A percentile compares a stretch with the other conserved stretches of the same genome.
Conservation (phyloP, 1,140 invertebrate genomes). For the Lycorma delicatula region DNA sequence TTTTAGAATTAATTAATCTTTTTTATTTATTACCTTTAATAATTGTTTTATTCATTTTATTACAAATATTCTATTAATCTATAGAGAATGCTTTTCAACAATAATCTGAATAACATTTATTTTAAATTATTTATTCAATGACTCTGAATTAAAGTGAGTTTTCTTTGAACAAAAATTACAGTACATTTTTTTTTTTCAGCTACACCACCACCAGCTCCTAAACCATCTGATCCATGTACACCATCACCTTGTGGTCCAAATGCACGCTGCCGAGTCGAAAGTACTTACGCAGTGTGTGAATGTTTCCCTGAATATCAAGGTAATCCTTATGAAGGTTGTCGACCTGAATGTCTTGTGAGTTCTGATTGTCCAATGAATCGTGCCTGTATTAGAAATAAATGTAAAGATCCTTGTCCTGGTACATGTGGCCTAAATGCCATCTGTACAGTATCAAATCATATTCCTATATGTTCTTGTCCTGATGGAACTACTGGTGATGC, state of each 20-base stretch:
- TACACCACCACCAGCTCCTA: constrained; percentile 35
- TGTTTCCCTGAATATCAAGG: constrained; percentile 66
- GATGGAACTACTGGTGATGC: constrained; percentile 50
- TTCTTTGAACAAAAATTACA: too few relatives aligned
- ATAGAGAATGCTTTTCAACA: too few relatives aligned
- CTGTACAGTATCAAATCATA: constrained; percentile 59
- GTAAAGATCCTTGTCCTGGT: constrained; percentile 70
- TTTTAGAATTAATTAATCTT: too few relatives aligned
- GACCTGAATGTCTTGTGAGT: constrained; percentile 69
- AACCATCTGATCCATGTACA: constrained; percentile 45
- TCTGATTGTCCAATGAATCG: constrained; percentile 67
- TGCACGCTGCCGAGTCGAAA: constrained; percentile 49
- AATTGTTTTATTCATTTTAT: too few relatives aligned
- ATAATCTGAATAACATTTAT: too few relatives aligned
- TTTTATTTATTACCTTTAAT: too few relatives aligned
- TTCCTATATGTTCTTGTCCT: constrained; percentile 62
- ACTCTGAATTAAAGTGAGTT: too few relatives aligned
- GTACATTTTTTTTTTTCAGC: constrained; percentile 20
- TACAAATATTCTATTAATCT: too few relatives aligned
- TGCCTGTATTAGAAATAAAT: constrained; percentile 70
- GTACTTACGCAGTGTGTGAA: constrained; percentile 49
- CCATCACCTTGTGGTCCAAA: constrained; percentile 64
- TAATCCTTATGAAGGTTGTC: constrained; percentile 66
- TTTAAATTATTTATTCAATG: too few relatives aligned
- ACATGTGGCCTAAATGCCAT: constrained; percentile 53